Percentiles rank a stretch among this genome's conserved stretches.
Evolutionary conservation across 2,113 vertebrate genomes (phyloP).

Genomic region (Tenebrosternarchus preto): DNA sequence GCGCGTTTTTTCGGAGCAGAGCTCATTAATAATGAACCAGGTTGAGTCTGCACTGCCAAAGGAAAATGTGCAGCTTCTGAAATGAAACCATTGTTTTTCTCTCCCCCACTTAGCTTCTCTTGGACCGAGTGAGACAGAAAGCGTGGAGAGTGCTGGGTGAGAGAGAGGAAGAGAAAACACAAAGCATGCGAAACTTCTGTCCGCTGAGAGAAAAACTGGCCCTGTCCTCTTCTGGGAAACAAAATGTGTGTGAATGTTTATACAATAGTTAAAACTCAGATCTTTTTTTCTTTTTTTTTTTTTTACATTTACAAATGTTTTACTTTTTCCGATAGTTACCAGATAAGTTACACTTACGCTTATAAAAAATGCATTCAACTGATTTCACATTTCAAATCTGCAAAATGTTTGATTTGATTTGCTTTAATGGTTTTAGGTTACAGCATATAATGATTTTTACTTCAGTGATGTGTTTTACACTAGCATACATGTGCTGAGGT

Average conservation of each 20-base stretch:
- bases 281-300: too few species aligned
- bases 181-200: background rate
- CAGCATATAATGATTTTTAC: too few species aligned
- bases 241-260: too few species aligned
- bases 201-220: background rate
- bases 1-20: slow-evolving; percentile 24
- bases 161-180: background rate
- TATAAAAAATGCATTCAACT: too few species aligned
- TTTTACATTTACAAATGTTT: background rate
- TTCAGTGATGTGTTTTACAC: too few species aligned
- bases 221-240: too few species aligned
- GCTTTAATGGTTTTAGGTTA: too few species aligned
- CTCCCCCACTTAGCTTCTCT: background rate
- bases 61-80: slow-evolving; percentile 18
- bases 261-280: background rate
- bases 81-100: slow-evolving; percentile 22
- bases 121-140: background rate
- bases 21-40: slow-evolving; percentile 42
- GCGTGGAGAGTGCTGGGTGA: background rate
- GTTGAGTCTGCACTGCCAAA: slow-evolving; percentile 17
- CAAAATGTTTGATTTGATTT: too few species aligned
- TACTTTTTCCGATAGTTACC: background rate
- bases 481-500: too few species aligned
- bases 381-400: too few species aligned
- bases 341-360: too few species aligned